A percentile compares a stretch with the other conserved stretches of the same genome.
Conservation (phyloP, 1,140 invertebrate genomes). For the Aphidius ervi region DNA sequence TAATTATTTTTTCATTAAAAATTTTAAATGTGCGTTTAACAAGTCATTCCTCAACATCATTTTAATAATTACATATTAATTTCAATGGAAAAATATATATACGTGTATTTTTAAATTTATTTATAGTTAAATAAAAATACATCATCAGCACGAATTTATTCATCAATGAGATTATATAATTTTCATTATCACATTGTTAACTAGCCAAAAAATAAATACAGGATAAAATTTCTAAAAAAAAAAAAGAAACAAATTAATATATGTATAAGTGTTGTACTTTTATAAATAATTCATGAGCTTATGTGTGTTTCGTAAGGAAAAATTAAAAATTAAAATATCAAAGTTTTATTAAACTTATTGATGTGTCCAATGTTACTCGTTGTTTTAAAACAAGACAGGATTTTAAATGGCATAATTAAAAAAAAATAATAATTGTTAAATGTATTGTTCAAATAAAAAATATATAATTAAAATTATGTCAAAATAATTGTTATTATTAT, state of each 20-base stretch:
- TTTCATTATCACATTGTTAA: conserved; percentile 10
- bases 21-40: too few species aligned
- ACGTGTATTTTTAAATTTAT: not conserved
- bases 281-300: conserved; percentile 35
- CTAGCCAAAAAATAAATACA: conserved; percentile 1
- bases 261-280: conserved; percentile 36
- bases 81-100: too few species aligned
- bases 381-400: conserved; percentile 5
- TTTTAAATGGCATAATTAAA: conserved; percentile 13
- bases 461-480: conserved; percentile 18
- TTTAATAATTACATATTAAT: too few species aligned
- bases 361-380: conserved; percentile 9
- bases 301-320: conserved; percentile 31
- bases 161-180: conserved; percentile 13
- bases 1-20: not conserved
- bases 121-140: not conserved
- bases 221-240: conserved; percentile 7
- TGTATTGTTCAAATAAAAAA: conserved; percentile 20
- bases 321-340: conserved; percentile 6
- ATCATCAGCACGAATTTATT: conserved; percentile 2
- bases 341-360: conserved; percentile 2
- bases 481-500: conserved; percentile 6
- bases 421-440: conserved; percentile 14
- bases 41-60: too few species aligned
- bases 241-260: conserved; percentile 11